A percentile compares a stretch with the other conserved stretches of the same genome.
These are phyloP conservation scores for Umimayanthus chanpuru DNA, from an alignment of 92 coral and sea anemone genomes.

Conservation along the genomic window DNA sequence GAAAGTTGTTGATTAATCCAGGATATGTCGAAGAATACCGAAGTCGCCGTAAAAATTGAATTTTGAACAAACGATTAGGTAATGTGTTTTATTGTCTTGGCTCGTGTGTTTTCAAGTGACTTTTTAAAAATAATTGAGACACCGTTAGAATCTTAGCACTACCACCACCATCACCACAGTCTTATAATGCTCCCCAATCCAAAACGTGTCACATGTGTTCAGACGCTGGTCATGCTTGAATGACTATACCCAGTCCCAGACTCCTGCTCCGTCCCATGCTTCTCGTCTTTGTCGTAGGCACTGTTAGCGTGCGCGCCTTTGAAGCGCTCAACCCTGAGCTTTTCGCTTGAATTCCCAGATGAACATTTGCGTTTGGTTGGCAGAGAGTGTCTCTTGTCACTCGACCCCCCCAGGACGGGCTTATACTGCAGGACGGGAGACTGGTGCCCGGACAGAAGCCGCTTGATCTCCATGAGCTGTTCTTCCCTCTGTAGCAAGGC, in stretches of 20 bases:
- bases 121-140: no score
- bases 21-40: no score
- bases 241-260: not conserved
- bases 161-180: not conserved
- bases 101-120: no score
- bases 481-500: slow-evolving; percentile 54
- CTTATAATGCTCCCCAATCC: no score
- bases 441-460: slow-evolving; percentile 47
- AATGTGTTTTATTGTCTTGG: no score
- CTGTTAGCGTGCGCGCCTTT: slow-evolving; percentile 34
- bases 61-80: no score
- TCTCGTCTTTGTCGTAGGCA: slow-evolving; percentile 23
- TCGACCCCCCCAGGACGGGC: not conserved
- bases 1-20: no score
- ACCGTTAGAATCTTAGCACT: not conserved
- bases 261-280: not conserved
- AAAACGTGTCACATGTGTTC: not conserved
- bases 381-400: not conserved
- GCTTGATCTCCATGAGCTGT: slow-evolving; percentile 70
- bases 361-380: not conserved
- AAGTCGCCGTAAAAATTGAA: no score
- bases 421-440: slow-evolving; percentile 14
- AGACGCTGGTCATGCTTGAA: slow-evolving; percentile 9
- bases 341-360: not conserved
- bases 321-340: not conserved